Evolutionary conservation across 2,888 invertebrate genomes (phyloP).

Genomic region (Drosophila gaucha): DNA sequence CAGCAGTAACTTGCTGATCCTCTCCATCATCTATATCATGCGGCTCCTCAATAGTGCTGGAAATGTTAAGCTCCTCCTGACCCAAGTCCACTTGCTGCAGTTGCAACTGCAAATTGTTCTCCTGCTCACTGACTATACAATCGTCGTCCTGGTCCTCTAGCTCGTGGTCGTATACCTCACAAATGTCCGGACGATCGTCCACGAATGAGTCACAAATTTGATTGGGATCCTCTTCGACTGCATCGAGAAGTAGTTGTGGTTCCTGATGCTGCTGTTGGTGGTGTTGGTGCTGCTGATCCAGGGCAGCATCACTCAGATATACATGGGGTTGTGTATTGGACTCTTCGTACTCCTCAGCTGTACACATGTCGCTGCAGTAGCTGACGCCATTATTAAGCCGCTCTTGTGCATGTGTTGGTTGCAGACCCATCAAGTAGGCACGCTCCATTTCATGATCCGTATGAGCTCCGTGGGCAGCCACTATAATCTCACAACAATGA

Average conservation of each 20-base stretch:
- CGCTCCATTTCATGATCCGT: conserved; percentile 42
- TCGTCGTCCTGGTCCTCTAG: conserved; percentile 68
- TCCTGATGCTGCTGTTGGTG: conserved; percentile 28
- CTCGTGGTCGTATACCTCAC: conserved; percentile 65
- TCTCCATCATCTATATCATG: background rate
- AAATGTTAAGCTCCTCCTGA: conserved; percentile 21
- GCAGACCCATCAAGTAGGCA: conserved; percentile 46
- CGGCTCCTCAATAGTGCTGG: conserved; percentile 23
- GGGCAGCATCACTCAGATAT: conserved; percentile 68
- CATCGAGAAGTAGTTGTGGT: conserved; percentile 41
- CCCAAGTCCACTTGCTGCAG: conserved; percentile 24
- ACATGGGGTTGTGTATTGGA: conserved; percentile 36
- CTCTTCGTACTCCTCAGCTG: conserved; percentile 27
- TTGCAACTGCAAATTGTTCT: conserved; percentile 12
- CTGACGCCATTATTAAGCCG: conserved; percentile 27
- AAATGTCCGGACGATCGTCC: conserved; percentile 61
- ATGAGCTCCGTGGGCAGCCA: conserved; percentile 39
- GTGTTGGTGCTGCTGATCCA: conserved; percentile 36
- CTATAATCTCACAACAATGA: conserved; percentile 65
- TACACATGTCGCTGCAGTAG: conserved; percentile 27
- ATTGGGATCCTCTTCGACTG: conserved; percentile 46
- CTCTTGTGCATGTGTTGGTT: conserved; percentile 14
- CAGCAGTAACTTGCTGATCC: conserved; percentile 8
- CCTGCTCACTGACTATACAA: conserved; percentile 23
- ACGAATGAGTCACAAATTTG: conserved; percentile 44